Base-by-base conservation (phyloP, 1,140 invertebrate genomes). In the Cylas formicarius region DNA sequence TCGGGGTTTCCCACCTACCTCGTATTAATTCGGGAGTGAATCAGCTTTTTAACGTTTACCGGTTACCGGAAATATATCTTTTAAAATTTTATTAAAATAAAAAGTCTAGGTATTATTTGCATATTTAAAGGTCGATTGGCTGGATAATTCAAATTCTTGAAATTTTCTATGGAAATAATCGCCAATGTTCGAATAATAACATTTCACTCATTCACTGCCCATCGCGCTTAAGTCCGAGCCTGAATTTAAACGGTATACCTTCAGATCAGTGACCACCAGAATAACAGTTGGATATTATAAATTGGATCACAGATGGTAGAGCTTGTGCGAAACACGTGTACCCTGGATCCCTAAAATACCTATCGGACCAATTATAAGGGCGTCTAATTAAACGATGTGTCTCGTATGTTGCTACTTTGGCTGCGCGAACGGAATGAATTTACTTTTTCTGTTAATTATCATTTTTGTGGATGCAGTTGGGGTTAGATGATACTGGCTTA, bases 241-340 rank as follows among this genome's bases (percentile, higher is more conserved):
- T n/a, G n/a, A n/a, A n/a, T n/a, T n/a, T 27, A 56, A 50, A 52
- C 53, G 46, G 53, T 56, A 56, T 48, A 56, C 53, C 43, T 45
- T 38, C 23, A 28, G 43, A 22, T 7, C 20, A 14, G 23, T 24
- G 33, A 44, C 43, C 43, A 46, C 37, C 45, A 40, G 34, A 50
- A 53, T 45, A 53, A 51, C 48, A 56, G 57, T 57, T 50, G 50
- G 24, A 32, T 27, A n/a, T 32, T 37, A 29, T 41, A 57, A 56
- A 56, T 57, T 57, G 55, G 50, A 57, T 52, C 48, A 47, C 57
- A 60, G 57, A 60, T 60, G 57, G 53, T 39, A 36, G 14, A 36
- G 48, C 53, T 42, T 44, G 46, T 42, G 57, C 57, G 57, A 52
- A 50, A 55, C 57, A 60, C 57, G 55, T 57, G 57, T n/a, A n/a